Base-by-base conservation (phyloP, 2,888 invertebrate species). In the Eilema caniola region DNA sequence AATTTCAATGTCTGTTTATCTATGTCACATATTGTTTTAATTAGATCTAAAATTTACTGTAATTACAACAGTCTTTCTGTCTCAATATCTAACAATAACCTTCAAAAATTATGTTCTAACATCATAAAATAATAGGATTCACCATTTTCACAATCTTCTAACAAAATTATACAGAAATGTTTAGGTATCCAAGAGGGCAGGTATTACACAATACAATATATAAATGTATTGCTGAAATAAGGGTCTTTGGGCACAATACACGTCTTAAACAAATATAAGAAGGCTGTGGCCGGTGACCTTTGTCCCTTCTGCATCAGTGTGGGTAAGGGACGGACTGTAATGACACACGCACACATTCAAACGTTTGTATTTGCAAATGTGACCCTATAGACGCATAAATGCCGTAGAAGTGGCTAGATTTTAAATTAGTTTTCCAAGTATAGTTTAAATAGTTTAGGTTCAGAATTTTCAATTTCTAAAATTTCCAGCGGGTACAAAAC, bases 211-310 rank as follows among this genome's bases (percentile, higher is more conserved):
- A 84, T 83, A 85, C 86, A 79, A 87, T 85, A 84, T 84, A 84
- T 82, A 88, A 86, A 86, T 85, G 83, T 86, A 85, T 85, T 81
- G 83, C 81, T 84, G 83, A 86, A 86, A 88, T 87, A 90, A 89
- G 92, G 90, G 91, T 91, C 88, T 84, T 83, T 73, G 87, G 88
- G 86, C 79, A 91, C 92, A 91, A 92, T 93, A 93, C 90, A 92
- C 86, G 92, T 91, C 95, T 95, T 94, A 94, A 94, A 94, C 95
- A 95, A 95, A 95, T 95, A 94, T 95, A 95, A 94, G 95, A 95
- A 94, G 90, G 88, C 88, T 88, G 88, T 90, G 90, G 93, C 90
- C 92, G 92, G 94, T 92, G 95, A 94, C 95, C 95, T 95, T 92
- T 95, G 93, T 92, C 93, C 93, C 91, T 91, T 89, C 82, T 82